Percentiles rank a stretch among this genome's conserved stretches.
Conservation (phyloP, 2,888 invertebrate genomes). For the Caradrina clavipalpis region DNA sequence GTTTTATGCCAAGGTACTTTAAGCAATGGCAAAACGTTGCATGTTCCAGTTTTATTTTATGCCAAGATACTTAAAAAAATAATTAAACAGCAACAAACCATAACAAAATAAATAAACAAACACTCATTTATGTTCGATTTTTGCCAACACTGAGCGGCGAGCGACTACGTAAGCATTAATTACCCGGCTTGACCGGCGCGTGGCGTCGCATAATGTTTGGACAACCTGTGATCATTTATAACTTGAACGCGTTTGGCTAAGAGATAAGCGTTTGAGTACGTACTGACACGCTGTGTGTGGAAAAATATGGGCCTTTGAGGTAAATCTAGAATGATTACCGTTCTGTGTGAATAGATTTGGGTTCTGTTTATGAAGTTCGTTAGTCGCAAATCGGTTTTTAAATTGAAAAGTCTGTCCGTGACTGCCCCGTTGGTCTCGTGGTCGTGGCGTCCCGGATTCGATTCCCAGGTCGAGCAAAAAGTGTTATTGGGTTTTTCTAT, state of each 20-base stretch:
- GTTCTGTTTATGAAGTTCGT: background rate
- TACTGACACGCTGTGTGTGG: constrained; percentile 23
- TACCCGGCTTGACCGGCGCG: constrained; percentile 81
- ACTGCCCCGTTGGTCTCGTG: too few relatives aligned
- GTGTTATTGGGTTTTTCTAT: too few relatives aligned
- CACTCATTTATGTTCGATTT: constrained; percentile 67
- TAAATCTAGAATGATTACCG: background rate
- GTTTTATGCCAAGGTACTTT: background rate
- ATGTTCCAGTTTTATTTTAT: too few relatives aligned
- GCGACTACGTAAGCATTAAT: constrained; percentile 82
- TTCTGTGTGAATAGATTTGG: background rate
- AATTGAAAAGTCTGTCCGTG: too few relatives aligned
- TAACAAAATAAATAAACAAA: constrained; percentile 36
- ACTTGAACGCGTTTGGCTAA: constrained; percentile 71
- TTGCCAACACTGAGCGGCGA: constrained; percentile 69
- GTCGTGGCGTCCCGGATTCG: too few relatives aligned
- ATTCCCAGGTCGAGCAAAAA: too few relatives aligned
- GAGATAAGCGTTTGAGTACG: constrained; percentile 56
- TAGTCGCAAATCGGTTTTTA: too few relatives aligned
- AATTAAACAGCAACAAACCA: background rate
- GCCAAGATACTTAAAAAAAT: background rate
- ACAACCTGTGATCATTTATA: constrained; percentile 79
- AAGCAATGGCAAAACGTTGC: too few relatives aligned
- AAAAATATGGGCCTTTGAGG: constrained; percentile 20
- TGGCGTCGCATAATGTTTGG: constrained; percentile 81